A percentile compares a stretch with the other conserved stretches of the same genome.
phyloP scores from a whole-genome alignment of 2,797 vertebrate genomes.

The Discoglossus pictus region DNA sequence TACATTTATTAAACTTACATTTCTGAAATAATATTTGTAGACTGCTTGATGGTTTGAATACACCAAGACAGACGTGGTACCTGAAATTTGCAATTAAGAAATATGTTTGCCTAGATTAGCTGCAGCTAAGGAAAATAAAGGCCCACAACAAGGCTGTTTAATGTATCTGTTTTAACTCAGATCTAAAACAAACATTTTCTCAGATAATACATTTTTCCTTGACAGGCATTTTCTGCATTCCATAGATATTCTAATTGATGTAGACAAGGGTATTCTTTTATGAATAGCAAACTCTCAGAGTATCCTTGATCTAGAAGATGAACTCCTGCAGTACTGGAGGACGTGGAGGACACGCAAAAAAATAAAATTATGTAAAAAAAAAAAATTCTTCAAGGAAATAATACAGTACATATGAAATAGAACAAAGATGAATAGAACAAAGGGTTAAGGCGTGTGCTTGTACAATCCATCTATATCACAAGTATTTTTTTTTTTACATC shows the following conservation, averaged over 20 bases:
- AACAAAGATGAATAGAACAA: no score
- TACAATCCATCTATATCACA: no score
- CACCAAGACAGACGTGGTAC: not conserved
- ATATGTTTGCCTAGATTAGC: not conserved
- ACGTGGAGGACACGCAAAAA: conserved; percentile 7
- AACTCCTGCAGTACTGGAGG: conserved; percentile 4
- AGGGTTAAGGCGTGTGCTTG: no score
- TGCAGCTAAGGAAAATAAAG: not conserved
- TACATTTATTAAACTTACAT: no score
- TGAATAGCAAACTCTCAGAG: conserved; percentile 10
- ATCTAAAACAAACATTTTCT: conserved; percentile 9
- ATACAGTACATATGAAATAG: not conserved
- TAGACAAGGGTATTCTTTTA: conserved; percentile 1
- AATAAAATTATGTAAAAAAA: conserved; percentile 1
- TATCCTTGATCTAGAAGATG: conserved; percentile 19
- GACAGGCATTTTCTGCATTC: not conserved
- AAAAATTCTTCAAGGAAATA: conserved; percentile 1
- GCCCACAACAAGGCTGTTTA: not conserved
- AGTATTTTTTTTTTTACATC: no score
- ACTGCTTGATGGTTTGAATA: no score
- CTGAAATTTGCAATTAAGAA: not conserved
- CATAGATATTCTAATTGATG: not conserved
- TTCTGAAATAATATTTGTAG: no score
- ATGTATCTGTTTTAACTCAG: not conserved
- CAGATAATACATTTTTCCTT: not conserved